Percentiles rank a stretch among this genome's conserved stretches.
Conservation (phyloP, 2,888 invertebrate genomes). For the Psylliodes chrysocephalus region DNA sequence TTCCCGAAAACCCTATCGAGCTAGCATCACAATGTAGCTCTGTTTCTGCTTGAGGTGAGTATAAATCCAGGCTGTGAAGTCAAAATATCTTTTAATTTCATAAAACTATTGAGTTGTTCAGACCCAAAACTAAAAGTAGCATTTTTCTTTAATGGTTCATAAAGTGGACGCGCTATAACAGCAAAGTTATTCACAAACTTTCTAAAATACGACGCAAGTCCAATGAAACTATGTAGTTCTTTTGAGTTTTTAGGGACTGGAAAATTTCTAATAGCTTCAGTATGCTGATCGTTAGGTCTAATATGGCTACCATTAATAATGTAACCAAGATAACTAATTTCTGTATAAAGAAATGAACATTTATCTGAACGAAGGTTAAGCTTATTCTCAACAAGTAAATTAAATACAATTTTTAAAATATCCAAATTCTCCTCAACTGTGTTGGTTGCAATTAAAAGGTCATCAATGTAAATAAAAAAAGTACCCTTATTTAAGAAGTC, state of each 20-base stretch:
- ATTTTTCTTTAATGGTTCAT: constrained; percentile 45
- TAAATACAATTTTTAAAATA: constrained; percentile 40
- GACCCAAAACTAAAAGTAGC: constrained; percentile 42
- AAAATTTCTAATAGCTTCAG: constrained; percentile 34
- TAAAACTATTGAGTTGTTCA: constrained; percentile 45
- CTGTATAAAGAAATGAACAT: constrained; percentile 44
- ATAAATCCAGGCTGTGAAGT: constrained; percentile 40
- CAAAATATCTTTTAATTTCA: constrained; percentile 41
- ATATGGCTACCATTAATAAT: constrained; percentile 38
- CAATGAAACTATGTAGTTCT: constrained; percentile 45
- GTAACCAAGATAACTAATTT: constrained; percentile 50
- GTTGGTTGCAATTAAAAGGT: no score
- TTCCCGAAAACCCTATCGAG: constrained; percentile 46
- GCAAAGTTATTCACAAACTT: constrained; percentile 46
- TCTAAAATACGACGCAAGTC: constrained; percentile 48
- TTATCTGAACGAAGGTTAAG: constrained; percentile 47
- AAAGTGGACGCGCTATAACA: constrained; percentile 45
- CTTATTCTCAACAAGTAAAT: constrained; percentile 30
- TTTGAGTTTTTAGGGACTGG: constrained; percentile 37
- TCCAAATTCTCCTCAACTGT: constrained; percentile 39
- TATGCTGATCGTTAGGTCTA: constrained; percentile 17
- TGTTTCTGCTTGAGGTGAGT: constrained; percentile 44
- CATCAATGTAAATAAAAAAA: no score
- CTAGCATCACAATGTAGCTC: constrained; percentile 55
- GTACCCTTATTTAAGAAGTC: constrained; percentile 32